Evolutionary conservation across 2,888 invertebrate species (phyloP).

Genomic region (Cataglyphis rosenhaueri): DNA sequence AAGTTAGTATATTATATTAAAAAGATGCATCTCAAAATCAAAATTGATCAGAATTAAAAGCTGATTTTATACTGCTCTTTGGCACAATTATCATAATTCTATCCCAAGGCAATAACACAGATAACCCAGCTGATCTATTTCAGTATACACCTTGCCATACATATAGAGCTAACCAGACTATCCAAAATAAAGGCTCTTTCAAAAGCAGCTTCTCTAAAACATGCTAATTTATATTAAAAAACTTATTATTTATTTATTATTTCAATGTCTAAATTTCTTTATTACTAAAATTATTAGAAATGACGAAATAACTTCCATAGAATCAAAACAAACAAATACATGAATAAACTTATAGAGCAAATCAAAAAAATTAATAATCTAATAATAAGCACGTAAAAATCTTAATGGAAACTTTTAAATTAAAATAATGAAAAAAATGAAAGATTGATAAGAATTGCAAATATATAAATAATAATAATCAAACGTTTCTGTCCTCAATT

Average conservation of each 20-base stretch:
- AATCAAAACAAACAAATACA: too few species aligned
- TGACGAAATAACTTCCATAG: too few species aligned
- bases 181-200: slow-evolving; percentile 55
- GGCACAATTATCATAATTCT: slow-evolving; percentile 79
- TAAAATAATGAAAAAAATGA: too few species aligned
- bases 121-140: slow-evolving; percentile 80
- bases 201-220: slow-evolving; percentile 7
- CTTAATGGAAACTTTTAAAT: too few species aligned
- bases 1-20: background rate
- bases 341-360: too few species aligned
- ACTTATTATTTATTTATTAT: background rate
- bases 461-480: too few species aligned
- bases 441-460: too few species aligned
- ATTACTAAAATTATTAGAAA: background rate
- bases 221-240: background rate
- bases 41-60: slow-evolving; percentile 14
- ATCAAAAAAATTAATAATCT: too few species aligned
- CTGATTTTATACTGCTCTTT: slow-evolving; percentile 67
- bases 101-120: slow-evolving; percentile 72
- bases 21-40: background rate
- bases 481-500: too few species aligned
- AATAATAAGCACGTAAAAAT: too few species aligned
- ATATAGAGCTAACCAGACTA: slow-evolving; percentile 53
- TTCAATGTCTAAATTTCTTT: background rate
- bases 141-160: slow-evolving; percentile 68